Percentiles rank a stretch among this genome's conserved stretches.
Conservation (phyloP, 2,113 vertebrate genomes). For the Melanerpes aurifrons region DNA sequence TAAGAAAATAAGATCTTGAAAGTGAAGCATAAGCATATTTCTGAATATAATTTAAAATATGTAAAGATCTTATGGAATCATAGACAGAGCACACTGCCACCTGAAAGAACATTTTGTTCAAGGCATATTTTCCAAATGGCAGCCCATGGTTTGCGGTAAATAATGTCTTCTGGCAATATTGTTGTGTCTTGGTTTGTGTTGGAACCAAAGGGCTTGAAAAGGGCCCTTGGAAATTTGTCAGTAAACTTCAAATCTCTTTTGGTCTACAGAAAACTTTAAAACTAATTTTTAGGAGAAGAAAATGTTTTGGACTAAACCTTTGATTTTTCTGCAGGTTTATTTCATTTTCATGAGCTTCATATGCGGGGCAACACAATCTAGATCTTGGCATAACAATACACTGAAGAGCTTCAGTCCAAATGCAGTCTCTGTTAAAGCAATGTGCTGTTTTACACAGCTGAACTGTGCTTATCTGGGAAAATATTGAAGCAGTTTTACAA, state of each 20-base stretch:
- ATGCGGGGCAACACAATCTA: background rate
- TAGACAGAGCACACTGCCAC: background rate
- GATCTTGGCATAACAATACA: background rate
- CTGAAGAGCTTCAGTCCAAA: background rate
- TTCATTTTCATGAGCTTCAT: background rate
- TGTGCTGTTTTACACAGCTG: background rate
- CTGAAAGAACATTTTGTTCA: background rate
- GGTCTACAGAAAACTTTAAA: background rate
- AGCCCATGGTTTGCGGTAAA: background rate
- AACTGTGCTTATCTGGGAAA: background rate
- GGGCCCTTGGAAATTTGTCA: background rate
- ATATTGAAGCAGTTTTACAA: background rate
- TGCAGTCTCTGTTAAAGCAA: background rate
- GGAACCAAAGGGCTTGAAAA: background rate
- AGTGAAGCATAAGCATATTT: conserved; percentile 70
- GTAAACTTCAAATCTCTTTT: background rate
- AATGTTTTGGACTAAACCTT: background rate
- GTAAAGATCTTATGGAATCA: conserved; percentile 67
- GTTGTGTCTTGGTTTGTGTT: conserved; percentile 11
- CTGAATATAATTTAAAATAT: conserved; percentile 71
- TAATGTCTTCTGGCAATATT: background rate
- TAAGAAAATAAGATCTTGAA: conserved; percentile 64
- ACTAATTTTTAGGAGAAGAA: background rate
- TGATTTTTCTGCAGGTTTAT: background rate
- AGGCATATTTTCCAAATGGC: conserved; percentile 5